These are phyloP conservation scores for Andrena praecox DNA, from an alignment of 2,888 invertebrate species.

Conservation along the genomic window DNA sequence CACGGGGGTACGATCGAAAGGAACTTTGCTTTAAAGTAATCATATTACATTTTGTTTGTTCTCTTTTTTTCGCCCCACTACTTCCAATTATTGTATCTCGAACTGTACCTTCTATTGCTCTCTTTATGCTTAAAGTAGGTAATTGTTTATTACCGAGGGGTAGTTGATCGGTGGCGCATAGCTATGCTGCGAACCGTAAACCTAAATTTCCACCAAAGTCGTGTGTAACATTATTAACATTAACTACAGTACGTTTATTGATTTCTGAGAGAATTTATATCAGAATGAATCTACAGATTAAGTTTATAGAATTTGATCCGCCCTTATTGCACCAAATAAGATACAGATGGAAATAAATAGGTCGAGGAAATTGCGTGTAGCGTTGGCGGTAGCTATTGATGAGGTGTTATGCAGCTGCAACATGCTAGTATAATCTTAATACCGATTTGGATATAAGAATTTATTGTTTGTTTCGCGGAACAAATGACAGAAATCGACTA, in stretches of 20 bases:
- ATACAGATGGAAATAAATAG: constrained; percentile 3
- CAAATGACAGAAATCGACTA: constrained; percentile 32
- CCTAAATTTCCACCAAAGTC: constrained; percentile 67
- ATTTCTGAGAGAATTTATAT: constrained; percentile 39
- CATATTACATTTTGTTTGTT: constrained; percentile 1
- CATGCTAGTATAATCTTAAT: constrained; percentile 5
- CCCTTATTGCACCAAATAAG: constrained; percentile 17
- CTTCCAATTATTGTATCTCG: constrained; percentile 24
- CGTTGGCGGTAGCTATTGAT: not conserved
- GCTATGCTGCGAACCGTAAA: constrained; percentile 49
- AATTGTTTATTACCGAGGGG: constrained; percentile 19
- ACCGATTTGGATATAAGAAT: constrained; percentile 14
- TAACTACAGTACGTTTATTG: constrained; percentile 55
- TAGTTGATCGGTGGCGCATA: constrained; percentile 36
- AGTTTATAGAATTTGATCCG: constrained; percentile 17
- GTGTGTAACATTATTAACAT: constrained; percentile 50
- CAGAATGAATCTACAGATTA: constrained; percentile 20
- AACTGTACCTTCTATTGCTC: constrained; percentile 49
- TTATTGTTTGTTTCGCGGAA: constrained; percentile 14
- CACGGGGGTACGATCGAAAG: not conserved
- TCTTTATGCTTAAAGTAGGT: constrained; percentile 46
- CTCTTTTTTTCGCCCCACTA: constrained; percentile 4
- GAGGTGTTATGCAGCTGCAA: not conserved
- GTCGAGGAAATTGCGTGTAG: constrained; percentile 19
- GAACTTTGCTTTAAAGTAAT: constrained; percentile 18